Evolutionary conservation across 1,140 invertebrate genomes (phyloP).

Genomic region (Bombus soroeensis): DNA sequence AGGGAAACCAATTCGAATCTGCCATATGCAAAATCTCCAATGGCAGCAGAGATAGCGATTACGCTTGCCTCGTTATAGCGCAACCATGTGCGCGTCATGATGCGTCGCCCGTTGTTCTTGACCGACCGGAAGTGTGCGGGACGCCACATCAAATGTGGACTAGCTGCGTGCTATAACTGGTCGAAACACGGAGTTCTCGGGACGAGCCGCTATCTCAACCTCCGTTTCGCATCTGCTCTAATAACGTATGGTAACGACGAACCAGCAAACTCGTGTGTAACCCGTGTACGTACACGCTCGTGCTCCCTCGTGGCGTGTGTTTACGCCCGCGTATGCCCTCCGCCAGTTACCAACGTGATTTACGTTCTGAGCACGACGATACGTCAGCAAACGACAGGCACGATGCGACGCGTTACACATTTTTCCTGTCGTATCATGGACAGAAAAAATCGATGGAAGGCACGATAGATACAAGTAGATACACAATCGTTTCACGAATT

Average conservation of each 20-base stretch:
- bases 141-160: conserved; percentile 56
- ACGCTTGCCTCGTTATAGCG: conserved; percentile 42
- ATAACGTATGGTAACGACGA: conserved; percentile 69
- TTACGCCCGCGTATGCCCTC: conserved; percentile 31
- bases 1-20: background rate
- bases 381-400: conserved; percentile 36
- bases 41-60: conserved; percentile 29
- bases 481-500: background rate
- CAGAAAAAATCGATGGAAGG: background rate
- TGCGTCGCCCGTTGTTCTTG: conserved; percentile 47
- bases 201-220: conserved; percentile 68
- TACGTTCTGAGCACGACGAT: conserved; percentile 33
- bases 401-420: conserved; percentile 12
- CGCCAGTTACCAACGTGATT: conserved; percentile 52
- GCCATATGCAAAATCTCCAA: background rate
- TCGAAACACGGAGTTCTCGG: conserved; percentile 62
- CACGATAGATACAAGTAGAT: background rate
- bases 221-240: conserved; percentile 71
- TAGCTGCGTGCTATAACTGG: conserved; percentile 37
- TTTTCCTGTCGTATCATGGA: conserved; percentile 1
- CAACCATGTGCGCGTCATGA: background rate
- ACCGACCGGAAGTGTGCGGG: conserved; percentile 34
- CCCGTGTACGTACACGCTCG: background rate
- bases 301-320: conserved; percentile 31
- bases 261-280: conserved; percentile 4